Evolutionary conservation across 2,113 vertebrate genomes (phyloP).

Genomic region (Burhinus bistriatus): DNA sequence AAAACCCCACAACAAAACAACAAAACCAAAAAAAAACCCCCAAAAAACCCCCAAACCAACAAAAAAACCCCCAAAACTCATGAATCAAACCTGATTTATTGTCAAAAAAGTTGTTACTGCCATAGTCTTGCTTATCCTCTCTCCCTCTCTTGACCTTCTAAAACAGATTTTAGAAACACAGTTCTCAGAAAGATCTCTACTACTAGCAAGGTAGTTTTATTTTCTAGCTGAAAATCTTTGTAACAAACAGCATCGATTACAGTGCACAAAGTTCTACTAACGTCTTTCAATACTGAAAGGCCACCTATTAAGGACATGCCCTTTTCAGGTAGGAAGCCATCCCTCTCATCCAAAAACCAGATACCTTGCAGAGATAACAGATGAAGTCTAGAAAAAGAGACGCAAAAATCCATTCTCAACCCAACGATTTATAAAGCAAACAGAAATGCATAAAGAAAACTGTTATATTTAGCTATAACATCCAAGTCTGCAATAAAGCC

Average conservation of each 20-base stretch:
- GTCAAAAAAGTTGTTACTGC: neutral
- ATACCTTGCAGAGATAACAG: conserved; percentile 15
- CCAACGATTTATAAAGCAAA: neutral
- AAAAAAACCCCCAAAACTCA: neutral
- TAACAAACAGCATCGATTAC: neutral
- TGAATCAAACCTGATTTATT: neutral
- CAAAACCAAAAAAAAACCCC: neutral
- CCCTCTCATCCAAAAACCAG: neutral
- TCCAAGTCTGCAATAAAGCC: neutral
- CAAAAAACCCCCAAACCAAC: neutral
- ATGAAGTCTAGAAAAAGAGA: neutral
- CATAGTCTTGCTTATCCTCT: neutral
- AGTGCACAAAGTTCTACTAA: neutral
- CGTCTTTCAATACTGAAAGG: neutral
- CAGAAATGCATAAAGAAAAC: neutral
- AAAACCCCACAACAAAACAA: neutral
- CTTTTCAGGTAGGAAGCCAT: conserved; percentile 19
- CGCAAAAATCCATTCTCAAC: conserved; percentile 5
- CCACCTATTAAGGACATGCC: neutral
- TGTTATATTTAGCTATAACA: neutral
- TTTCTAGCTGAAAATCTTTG: neutral
- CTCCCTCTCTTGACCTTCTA: neutral
- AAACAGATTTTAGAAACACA: neutral
- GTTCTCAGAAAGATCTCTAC: neutral
- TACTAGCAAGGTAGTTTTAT: neutral